Conservation (phyloP, 2,888 invertebrate species). For the Amiota mariae region DNA sequence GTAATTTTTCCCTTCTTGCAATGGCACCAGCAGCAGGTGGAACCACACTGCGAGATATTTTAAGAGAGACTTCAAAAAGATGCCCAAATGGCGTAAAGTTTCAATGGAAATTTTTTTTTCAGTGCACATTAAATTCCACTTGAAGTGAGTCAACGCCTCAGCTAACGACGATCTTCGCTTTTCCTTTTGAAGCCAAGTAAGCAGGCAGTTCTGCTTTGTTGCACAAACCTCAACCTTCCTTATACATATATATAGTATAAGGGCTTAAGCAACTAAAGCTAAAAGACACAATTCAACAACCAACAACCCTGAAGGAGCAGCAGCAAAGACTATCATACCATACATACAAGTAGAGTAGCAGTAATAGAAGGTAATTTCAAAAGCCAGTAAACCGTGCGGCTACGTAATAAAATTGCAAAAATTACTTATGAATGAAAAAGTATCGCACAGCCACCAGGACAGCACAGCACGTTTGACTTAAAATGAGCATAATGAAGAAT, state of each 20-base stretch:
- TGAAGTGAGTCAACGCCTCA: conserved; percentile 10
- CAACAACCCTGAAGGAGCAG: not conserved
- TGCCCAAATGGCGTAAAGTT: not conserved
- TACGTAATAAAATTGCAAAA: conserved; percentile 28
- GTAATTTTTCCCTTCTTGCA: not conserved
- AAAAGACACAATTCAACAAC: not conserved
- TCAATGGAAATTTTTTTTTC: not conserved
- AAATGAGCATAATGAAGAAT: not conserved
- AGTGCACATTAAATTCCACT: conserved; percentile 25
- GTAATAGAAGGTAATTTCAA: conserved; percentile 5
- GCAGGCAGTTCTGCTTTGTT: conserved; percentile 20
- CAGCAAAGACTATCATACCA: not conserved
- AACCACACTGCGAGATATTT: not conserved
- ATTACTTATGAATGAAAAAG: conserved; percentile 35
- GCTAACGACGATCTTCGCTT: conserved; percentile 1
- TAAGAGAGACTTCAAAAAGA: not conserved
- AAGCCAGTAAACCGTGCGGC: conserved; percentile 25
- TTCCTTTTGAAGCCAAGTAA: conserved; percentile 11
- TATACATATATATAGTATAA: not conserved
- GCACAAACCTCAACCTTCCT: not conserved
- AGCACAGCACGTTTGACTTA: not conserved
- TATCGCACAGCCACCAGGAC: not conserved
- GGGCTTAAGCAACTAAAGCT: not conserved
- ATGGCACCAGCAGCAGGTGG: not conserved
- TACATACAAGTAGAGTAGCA: too few relatives aligned